Conservation (phyloP, 2,888 invertebrate species). For the Lasioglossum calceatum region DNA sequence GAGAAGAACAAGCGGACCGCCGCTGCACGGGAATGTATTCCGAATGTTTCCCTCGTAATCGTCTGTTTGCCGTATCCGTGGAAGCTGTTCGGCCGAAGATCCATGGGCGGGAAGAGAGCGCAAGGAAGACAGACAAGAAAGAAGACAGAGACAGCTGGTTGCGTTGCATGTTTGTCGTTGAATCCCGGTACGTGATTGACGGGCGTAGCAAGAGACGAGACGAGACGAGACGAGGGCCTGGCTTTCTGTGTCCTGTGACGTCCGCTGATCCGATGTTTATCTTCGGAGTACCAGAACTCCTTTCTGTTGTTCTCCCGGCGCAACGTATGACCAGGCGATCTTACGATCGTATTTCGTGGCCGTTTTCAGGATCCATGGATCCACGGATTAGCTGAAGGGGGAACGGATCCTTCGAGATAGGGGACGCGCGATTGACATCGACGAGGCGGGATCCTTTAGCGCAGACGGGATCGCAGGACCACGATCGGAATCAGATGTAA, state of each 20-base stretch:
- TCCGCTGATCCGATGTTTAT: slow-evolving; percentile 70
- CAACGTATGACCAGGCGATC: slow-evolving; percentile 56
- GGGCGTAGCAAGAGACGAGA: slow-evolving; percentile 56
- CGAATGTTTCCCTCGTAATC: slow-evolving; percentile 67
- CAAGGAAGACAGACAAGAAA: background rate
- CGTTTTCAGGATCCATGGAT: slow-evolving; percentile 28
- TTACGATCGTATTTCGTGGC: slow-evolving; percentile 67
- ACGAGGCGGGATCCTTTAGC: slow-evolving; percentile 41
- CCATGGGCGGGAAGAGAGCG: slow-evolving; percentile 18
- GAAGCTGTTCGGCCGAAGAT: slow-evolving; percentile 22
- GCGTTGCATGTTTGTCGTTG: slow-evolving; percentile 70
- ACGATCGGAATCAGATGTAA: slow-evolving; percentile 59
- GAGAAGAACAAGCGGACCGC: slow-evolving; percentile 57
- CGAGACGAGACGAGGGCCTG: slow-evolving; percentile 43
- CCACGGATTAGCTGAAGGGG: slow-evolving; percentile 53
- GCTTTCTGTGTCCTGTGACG: slow-evolving; percentile 66
- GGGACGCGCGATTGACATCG: slow-evolving; percentile 60
- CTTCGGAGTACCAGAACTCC: slow-evolving; percentile 62
- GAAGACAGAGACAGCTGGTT: slow-evolving; percentile 64
- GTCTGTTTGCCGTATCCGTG: slow-evolving; percentile 61
- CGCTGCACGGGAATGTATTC: slow-evolving; percentile 64
- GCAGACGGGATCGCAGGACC: slow-evolving; percentile 37
- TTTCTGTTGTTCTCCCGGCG: slow-evolving; percentile 49
- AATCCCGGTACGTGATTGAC: slow-evolving; percentile 68
- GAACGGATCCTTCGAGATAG: slow-evolving; percentile 34